These are phyloP conservation scores for Nothocercus nigrocapillus DNA, from an alignment of 2,113 vertebrate species.

Conservation along the genomic window DNA sequence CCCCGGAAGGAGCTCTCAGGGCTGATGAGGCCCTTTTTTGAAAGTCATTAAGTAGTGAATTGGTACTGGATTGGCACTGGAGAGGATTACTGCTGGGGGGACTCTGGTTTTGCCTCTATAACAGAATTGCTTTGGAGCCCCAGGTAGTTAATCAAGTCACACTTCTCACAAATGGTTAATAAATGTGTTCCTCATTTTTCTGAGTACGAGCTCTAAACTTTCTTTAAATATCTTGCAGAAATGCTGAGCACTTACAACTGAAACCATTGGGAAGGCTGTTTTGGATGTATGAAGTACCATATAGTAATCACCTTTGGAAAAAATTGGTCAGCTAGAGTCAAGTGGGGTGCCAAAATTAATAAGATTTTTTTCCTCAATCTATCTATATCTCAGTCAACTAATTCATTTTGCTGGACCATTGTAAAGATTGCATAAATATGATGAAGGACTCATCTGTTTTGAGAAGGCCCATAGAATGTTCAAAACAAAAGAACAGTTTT, in stretches of 20 bases:
- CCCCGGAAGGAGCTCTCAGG: background rate
- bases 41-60: background rate
- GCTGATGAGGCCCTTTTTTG: background rate
- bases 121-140: background rate
- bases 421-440: conserved; percentile 32
- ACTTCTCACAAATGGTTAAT: background rate
- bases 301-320: conserved; percentile 9
- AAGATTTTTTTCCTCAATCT: conserved; percentile 21
- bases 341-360: conserved; percentile 41
- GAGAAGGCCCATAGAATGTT: background rate
- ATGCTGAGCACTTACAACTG: background rate
- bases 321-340: conserved; percentile 16
- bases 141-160: background rate
- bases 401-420: conserved; percentile 38
- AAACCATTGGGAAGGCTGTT: background rate
- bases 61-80: background rate
- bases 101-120: background rate
- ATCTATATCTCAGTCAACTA: background rate
- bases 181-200: background rate
- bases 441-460: background rate
- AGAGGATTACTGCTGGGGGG: background rate
- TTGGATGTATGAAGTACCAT: background rate
- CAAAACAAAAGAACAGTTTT: conserved; percentile 13
- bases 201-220: background rate
- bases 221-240: background rate